Percentiles rank a stretch among this genome's conserved stretches.
Evolutionary conservation across 2,797 vertebrate genomes (phyloP).

Genomic region (Enteromius afrohamiltoni): DNA sequence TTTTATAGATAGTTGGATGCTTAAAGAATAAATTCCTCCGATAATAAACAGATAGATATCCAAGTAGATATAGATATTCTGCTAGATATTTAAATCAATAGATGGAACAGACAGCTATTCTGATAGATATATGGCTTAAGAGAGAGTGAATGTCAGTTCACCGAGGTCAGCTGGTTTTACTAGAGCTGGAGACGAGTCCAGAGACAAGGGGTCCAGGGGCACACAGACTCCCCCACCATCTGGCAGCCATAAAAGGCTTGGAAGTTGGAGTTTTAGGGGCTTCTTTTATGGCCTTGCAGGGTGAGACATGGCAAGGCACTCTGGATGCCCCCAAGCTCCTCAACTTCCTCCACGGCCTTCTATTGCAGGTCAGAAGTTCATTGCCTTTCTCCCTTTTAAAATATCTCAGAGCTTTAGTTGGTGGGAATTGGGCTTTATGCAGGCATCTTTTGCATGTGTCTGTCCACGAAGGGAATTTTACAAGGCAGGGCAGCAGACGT

Average conservation of each 20-base stretch:
- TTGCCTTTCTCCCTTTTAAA: conserved; percentile 68
- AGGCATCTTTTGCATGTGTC: conserved; percentile 38
- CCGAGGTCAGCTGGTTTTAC: conserved; percentile 82
- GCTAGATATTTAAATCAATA: not conserved
- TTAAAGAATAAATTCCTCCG: no score
- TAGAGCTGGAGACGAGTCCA: conserved; percentile 80
- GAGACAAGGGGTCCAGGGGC: conserved; percentile 71
- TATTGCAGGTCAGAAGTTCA: conserved; percentile 84
- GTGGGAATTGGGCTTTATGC: conserved; percentile 25
- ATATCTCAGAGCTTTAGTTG: conserved; percentile 19
- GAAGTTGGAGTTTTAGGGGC: conserved; percentile 75
- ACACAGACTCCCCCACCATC: conserved; percentile 75
- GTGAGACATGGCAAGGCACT: conserved; percentile 76
- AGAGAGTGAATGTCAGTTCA: conserved; percentile 74
- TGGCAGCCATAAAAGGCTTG: conserved; percentile 81
- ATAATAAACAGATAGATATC: no score
- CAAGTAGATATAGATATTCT: not conserved
- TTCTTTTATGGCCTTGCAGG: conserved; percentile 76
- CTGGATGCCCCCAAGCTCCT: conserved; percentile 78
- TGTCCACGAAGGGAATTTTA: conserved; percentile 26
- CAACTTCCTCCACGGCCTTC: conserved; percentile 74
- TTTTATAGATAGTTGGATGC: not conserved
- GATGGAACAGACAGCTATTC: not conserved
- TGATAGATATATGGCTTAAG: conserved; percentile 7
- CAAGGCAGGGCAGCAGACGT: conserved; percentile 67